Evolutionary conservation across 1,140 invertebrate genomes (phyloP), one percentile per base, ranked within the genome.

Genomic region (Diorhabda carinulata): DNA sequence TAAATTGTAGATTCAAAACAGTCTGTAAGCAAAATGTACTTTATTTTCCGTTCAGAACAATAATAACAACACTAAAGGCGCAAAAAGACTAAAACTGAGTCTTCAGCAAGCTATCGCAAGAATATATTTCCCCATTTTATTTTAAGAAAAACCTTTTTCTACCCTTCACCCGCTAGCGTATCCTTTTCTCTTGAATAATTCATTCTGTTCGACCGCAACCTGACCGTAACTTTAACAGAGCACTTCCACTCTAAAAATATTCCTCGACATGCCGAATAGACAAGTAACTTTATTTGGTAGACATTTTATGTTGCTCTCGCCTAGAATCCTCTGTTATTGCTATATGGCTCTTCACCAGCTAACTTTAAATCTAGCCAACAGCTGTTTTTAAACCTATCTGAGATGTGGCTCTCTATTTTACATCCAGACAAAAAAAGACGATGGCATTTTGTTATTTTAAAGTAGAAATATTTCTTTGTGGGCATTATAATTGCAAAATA

Each of bases 161-260:
- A 43, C 41, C 43, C 61, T 62, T 62, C 10, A 43, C 41, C 61
- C 61, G 41, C 41, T n/a, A 62, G 61, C 61, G 44, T 62, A 8
- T 43, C 41, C 42, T 43, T 10, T 70, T 66, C 57, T 45, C 65
- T 64, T 72, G 68, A 72, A 72, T 72, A 67, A 72, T 72, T 72
- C 71, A 72, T 72, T 60, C 65, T 40, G 65, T 62, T 64, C 66
- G 69, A 69, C 66, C 67, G 69, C 63, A 72, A 72, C 71, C 68
- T 72, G 71, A 72, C 71, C 71, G 71, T 70, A 70, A 72, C 68
- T 72, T 70, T 72, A 72, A 70, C 71, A 68, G 68, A 62, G 68
- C 59, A 61, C 69, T 68, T 67, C 67, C 69, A 61, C 66, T 68
- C 65, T 72, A 72, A 72, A 72, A 70, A 72, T 72, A 72, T 72